Evolutionary conservation across 2,888 invertebrate species (phyloP), one percentile per base, ranked within the genome.

Genomic region (Coelopa pilipes): DNA sequence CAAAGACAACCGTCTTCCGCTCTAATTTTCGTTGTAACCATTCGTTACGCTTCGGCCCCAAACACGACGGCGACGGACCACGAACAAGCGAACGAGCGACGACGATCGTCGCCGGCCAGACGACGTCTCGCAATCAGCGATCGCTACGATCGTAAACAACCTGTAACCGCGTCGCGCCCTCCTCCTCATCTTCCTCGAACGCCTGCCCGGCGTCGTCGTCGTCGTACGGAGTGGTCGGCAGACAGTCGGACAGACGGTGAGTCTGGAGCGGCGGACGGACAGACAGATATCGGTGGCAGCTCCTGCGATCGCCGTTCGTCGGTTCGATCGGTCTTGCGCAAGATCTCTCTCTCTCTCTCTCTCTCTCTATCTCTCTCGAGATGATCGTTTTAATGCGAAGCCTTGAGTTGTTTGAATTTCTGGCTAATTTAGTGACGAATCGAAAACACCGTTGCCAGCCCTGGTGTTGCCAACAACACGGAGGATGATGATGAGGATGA

Each of bases 371-470:
- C 60, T 60, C 21, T 3, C 21, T 3, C 17, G n/a, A 15, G 53
- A 13, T 19, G 60, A 55, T 53, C 24, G 34, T 67, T 55, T 66
- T 55, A 60, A 75, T 70, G 72, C 65, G 68, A 68, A 76, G 76
- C 78, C 76, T 78, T 78, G 78, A 76, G 72, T 74, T 76, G 65
- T 76, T 75, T 72, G 72, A 76, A 75, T 68, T 78, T 76, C 60
- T 71, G 74, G 76, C 75, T 75, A 75, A 74, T 76, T 76, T 78
- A 74, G 72, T 74, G 76, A 74, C 71, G 72, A 78, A 75, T 70
- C 34, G 34, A 34, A 34, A 34, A 34, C 34, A 7, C 34, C 34
- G 34, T 34, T 34, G 34, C 34, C 34, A 34, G 34, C 46, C 60
- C 24, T 10, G n/a, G 24, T 70, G 24, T 7, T 46, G 21, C 68